Conservation (phyloP, 1,140 invertebrate genomes). For the Heliothis virescens region DNA sequence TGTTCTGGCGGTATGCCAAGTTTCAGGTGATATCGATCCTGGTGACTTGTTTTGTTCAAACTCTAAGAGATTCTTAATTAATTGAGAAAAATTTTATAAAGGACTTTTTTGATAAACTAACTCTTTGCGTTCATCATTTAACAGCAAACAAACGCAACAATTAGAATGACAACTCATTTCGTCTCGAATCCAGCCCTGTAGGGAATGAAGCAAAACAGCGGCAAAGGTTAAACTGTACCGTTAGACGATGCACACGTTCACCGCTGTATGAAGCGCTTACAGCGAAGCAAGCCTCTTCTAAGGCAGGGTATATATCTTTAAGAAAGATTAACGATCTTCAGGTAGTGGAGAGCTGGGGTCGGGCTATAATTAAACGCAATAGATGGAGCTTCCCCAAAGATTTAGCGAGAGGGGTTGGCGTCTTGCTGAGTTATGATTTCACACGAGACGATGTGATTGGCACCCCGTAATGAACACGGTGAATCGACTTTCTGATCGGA, state of each 20-base stretch:
- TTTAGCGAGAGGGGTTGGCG: conserved; percentile 76
- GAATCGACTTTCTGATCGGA: conserved; percentile 62
- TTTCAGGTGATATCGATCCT: conserved; percentile 21
- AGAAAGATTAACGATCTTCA: conserved; percentile 85
- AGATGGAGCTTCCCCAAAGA: conserved; percentile 79
- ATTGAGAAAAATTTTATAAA: too few species aligned
- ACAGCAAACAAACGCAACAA: too few species aligned
- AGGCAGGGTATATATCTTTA: conserved; percentile 81
- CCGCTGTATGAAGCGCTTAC: conserved; percentile 75
- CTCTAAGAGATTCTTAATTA: background rate
- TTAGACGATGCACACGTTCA: conserved; percentile 55
- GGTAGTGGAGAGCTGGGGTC: conserved; percentile 76
- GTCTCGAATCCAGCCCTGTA: conserved; percentile 44
- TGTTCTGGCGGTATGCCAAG: conserved; percentile 29
- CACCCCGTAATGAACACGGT: conserved; percentile 72
- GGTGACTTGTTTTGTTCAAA: conserved; percentile 1
- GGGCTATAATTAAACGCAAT: conserved; percentile 84
- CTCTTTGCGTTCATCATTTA: too few species aligned
- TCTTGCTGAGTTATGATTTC: conserved; percentile 84
- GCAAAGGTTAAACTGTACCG: conserved; percentile 61
- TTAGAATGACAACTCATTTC: background rate
- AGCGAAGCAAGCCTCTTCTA: conserved; percentile 69
- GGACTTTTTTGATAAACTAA: too few species aligned
- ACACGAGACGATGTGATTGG: conserved; percentile 78
- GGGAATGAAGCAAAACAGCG: conserved; percentile 57